These are phyloP conservation scores for Neomorphus geoffroyi DNA, from an alignment of 2,797 vertebrate species.

Conservation along the genomic window DNA sequence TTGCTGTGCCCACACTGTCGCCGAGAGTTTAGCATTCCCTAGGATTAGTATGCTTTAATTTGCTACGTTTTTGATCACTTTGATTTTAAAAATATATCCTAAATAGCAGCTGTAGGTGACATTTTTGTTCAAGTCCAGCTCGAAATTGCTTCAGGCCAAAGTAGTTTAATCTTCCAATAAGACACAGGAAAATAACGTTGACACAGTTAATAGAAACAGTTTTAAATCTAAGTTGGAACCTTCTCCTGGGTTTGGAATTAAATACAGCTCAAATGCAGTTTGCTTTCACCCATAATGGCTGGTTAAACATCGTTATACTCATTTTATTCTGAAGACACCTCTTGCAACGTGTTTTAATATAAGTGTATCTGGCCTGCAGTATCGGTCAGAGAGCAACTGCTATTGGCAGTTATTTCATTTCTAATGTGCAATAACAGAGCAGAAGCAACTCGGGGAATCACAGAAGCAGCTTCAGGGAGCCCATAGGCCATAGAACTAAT, in stretches of 20 bases:
- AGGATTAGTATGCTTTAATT: background rate
- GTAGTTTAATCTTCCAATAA: background rate
- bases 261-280: background rate
- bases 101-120: background rate
- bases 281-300: background rate
- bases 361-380: background rate
- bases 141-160: background rate
- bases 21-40: background rate
- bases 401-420: conserved; percentile 32
- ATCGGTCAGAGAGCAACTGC: background rate
- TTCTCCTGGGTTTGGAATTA: background rate
- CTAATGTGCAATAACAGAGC: conserved; percentile 36
- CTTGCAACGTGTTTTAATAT: background rate
- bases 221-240: background rate
- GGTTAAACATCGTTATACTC: background rate
- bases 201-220: background rate
- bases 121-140: background rate
- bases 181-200: background rate
- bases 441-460: conserved; percentile 48
- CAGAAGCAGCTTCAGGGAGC: conserved; percentile 43
- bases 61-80: background rate
- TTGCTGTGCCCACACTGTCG: background rate
- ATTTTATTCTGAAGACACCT: conserved; percentile 9
- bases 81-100: background rate
- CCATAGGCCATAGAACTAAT: conserved; percentile 53